A percentile compares a stretch with the other conserved stretches of the same genome.
These are phyloP conservation scores for Ochotona curzoniae DNA, from an alignment of 2,113 vertebrate species.

Conservation along the genomic window DNA sequence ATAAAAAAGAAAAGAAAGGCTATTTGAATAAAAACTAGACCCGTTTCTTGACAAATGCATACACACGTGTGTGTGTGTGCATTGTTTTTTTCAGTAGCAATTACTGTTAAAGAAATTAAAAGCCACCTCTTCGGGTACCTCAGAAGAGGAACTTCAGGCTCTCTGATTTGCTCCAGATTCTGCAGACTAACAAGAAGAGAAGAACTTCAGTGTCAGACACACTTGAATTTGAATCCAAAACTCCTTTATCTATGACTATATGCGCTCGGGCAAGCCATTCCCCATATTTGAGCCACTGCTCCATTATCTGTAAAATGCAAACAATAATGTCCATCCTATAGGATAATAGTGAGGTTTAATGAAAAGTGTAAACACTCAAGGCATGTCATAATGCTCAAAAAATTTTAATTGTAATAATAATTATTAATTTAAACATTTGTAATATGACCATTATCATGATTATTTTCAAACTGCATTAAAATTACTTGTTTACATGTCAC, in stretches of 20 bases:
- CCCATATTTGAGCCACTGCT: neutral
- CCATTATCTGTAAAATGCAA: constrained; percentile 64
- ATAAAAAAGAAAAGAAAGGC: neutral
- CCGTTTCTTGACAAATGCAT: neutral
- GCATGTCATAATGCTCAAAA: constrained; percentile 51
- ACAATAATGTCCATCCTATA: constrained; percentile 46
- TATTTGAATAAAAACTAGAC: neutral
- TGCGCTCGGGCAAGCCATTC: constrained; percentile 37
- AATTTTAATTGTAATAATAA: constrained; percentile 61
- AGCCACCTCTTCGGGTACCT: neutral
- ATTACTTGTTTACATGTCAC: constrained; percentile 56
- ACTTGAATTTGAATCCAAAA: neutral
- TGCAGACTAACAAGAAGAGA: neutral
- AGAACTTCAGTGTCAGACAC: neutral
- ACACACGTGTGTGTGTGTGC: neutral
- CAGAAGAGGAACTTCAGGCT: neutral
- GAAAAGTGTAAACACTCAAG: constrained; percentile 58
- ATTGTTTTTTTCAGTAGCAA: neutral
- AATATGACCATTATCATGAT: constrained; percentile 61
- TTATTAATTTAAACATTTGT: constrained; percentile 64
- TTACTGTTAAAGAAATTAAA: neutral
- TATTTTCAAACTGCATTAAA: constrained; percentile 67
- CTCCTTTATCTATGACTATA: neutral
- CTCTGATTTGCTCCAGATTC: neutral
- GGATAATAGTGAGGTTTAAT: constrained; percentile 24